phyloP scores from a whole-genome alignment of 2,113 vertebrate genomes.

The Carassius auratus region DNA sequence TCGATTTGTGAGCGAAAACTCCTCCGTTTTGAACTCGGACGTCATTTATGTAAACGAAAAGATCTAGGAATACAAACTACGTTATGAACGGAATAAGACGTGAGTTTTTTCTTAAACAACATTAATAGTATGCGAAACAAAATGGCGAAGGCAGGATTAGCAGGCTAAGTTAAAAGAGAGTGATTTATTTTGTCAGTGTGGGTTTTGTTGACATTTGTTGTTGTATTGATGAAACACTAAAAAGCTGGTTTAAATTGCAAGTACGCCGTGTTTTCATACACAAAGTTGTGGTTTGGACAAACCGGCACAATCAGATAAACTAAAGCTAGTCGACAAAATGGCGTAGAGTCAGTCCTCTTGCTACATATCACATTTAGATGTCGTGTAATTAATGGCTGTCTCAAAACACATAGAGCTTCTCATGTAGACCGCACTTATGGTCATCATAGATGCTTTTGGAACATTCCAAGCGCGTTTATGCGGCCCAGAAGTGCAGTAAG shows the following conservation, averaged over 20 bases:
- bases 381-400: conserved; percentile 6
- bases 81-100: neutral
- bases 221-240: neutral
- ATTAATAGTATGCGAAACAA: conserved; percentile 61
- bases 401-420: neutral
- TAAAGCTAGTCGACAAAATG: conserved; percentile 57
- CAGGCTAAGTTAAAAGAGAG: conserved; percentile 17
- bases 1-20: conserved; percentile 24
- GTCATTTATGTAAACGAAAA: neutral
- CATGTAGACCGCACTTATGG: neutral
- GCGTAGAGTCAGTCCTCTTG: conserved; percentile 39
- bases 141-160: conserved; percentile 70
- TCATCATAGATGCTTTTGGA: neutral
- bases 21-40: neutral
- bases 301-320: conserved; percentile 33
- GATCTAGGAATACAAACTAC: neutral
- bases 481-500: neutral
- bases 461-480: neutral
- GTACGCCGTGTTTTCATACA: neutral
- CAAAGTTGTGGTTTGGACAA: neutral
- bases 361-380: conserved; percentile 7
- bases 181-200: neutral
- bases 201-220: neutral
- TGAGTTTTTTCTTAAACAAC: neutral
- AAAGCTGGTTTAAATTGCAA: neutral